Conservation (phyloP, 2,113 vertebrate species). For the Pao palembangensis region DNA sequence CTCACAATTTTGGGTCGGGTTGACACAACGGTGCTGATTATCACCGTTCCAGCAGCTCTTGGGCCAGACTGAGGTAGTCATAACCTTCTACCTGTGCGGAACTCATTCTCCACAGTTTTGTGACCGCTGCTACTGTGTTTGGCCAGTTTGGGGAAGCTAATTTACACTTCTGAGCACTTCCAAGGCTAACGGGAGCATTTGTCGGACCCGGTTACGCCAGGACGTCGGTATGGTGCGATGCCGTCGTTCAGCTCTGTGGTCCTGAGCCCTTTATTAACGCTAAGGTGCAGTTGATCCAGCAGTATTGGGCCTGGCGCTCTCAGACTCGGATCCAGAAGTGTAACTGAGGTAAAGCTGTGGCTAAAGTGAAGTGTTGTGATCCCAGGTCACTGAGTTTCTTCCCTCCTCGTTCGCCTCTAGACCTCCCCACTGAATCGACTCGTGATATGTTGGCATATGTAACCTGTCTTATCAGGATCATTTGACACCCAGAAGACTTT, state of each 20-base stretch:
- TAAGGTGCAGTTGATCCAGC: constrained; percentile 38
- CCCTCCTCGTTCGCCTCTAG: constrained; percentile 10
- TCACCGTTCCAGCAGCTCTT: too few species aligned
- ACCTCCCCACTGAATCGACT: constrained; percentile 31
- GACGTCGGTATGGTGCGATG: constrained; percentile 14
- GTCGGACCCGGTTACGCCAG: constrained; percentile 11
- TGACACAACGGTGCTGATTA: too few species aligned
- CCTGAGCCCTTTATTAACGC: constrained; percentile 16
- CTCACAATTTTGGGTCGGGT: too few species aligned
- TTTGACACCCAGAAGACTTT: constrained; percentile 13
- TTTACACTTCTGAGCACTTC: too few species aligned
- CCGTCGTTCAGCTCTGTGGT: constrained; percentile 5
- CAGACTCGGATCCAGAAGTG: constrained; percentile 14
- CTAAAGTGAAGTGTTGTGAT: constrained; percentile 43
- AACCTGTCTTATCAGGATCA: constrained; percentile 9
- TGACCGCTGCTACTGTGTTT: too few species aligned
- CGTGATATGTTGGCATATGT: constrained; percentile 39
- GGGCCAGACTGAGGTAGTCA: background rate
- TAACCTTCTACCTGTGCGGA: background rate
- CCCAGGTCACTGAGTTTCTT: constrained; percentile 61
- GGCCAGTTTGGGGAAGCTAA: too few species aligned
- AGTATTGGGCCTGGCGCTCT: constrained; percentile 14
- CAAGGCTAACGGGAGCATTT: too few species aligned
- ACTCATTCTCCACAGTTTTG: too few species aligned
- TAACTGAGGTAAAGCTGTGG: constrained; percentile 18